Conservation (phyloP, 2,888 invertebrate genomes). For the Tanypteryx hageni region DNA sequence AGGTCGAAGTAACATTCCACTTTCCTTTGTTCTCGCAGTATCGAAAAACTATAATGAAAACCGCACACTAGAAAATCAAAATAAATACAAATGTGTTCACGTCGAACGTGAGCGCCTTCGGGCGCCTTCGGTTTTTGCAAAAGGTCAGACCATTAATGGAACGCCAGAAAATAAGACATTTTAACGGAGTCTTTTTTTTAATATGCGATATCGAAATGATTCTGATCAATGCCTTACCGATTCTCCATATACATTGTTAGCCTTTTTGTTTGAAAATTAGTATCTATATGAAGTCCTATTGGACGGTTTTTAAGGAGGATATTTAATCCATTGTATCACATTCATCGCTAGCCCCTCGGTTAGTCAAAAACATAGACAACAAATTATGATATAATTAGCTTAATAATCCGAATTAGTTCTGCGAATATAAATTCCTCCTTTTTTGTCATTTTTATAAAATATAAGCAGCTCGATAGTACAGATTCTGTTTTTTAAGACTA, state of each 20-base stretch:
- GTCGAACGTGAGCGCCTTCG: not conserved
- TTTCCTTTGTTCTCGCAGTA: not conserved
- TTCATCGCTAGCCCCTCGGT: no score
- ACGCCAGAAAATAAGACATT: not conserved
- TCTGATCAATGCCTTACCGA: not conserved
- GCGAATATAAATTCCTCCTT: no score
- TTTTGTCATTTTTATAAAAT: no score
- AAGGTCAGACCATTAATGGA: not conserved
- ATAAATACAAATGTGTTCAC: not conserved
- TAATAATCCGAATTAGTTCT: no score
- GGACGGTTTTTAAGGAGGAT: no score
- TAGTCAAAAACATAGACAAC: no score
- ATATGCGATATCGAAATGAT: not conserved
- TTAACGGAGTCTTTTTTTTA: not conserved
- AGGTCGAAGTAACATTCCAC: not conserved
- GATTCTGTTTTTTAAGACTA: no score
- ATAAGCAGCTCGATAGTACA: no score
- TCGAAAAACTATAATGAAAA: constrained; percentile 23
- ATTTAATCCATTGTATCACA: no score
- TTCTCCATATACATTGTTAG: not conserved
- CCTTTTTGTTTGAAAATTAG: no score
- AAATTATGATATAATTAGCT: no score
- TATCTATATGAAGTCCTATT: no score
- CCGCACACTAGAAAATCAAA: not conserved
- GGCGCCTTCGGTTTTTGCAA: not conserved